Percentiles rank a stretch among this genome's conserved stretches.
Evolutionary conservation across 1,140 invertebrate species (phyloP).

Genomic region (Papilio glaucus): DNA sequence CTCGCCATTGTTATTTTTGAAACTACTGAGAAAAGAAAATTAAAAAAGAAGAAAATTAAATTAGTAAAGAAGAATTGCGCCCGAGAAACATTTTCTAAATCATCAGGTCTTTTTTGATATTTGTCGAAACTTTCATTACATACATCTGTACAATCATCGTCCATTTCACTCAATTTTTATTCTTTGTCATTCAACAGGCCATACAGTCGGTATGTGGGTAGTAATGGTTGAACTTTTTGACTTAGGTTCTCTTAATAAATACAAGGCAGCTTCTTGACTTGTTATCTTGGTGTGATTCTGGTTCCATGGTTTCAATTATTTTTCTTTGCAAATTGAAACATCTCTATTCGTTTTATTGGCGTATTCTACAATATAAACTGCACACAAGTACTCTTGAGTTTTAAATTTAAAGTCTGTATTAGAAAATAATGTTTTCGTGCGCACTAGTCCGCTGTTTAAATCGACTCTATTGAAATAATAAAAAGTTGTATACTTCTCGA

Average conservation of each 20-base stretch:
- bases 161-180: constrained; percentile 33
- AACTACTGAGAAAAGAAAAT: too few relatives aligned
- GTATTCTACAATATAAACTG: constrained; percentile 46
- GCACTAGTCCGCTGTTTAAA: too few relatives aligned
- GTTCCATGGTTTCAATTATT: constrained; percentile 41
- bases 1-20: constrained; percentile 31
- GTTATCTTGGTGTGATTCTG: constrained; percentile 40
- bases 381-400: constrained; percentile 46
- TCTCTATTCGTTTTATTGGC: constrained; percentile 45
- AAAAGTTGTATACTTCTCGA: constrained; percentile 42
- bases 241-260: constrained; percentile 46
- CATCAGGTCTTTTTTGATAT: constrained; percentile 45
- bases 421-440: too few relatives aligned
- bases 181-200: constrained; percentile 30
- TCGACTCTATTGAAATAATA: constrained; percentile 37
- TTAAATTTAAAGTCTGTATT: constrained; percentile 50
- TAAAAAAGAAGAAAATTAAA: too few relatives aligned
- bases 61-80: constrained; percentile 46
- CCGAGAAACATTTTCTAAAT: constrained; percentile 34
- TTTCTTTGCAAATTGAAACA: constrained; percentile 40
- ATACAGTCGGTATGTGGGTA: constrained; percentile 42
- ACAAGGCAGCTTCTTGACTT: constrained; percentile 51
- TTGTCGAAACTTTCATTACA: constrained; percentile 46
- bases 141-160: constrained; percentile 40
- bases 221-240: constrained; percentile 30